Evolutionary conservation across 2,888 invertebrate species (phyloP).

Genomic region (Siphlonurus alternatus): DNA sequence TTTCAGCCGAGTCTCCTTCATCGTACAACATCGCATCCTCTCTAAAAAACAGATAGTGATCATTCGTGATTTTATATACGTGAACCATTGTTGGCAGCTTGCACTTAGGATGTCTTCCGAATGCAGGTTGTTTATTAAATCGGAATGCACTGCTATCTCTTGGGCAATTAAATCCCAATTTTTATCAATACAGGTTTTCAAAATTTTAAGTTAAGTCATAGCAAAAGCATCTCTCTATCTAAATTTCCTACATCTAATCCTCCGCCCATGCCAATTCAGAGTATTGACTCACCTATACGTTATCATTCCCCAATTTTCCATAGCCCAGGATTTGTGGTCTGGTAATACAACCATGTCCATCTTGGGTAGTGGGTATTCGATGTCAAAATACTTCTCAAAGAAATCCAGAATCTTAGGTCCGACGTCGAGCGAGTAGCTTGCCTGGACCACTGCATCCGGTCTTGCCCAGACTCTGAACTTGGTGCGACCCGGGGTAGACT

Average conservation of each 20-base stretch:
- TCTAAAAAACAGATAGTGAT: too few species aligned
- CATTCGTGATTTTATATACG: too few species aligned
- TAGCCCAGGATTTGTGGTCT: constrained; percentile 76
- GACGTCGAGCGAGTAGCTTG: constrained; percentile 51
- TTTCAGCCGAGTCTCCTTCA: constrained; percentile 37
- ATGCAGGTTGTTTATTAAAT: background rate
- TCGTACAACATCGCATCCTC: constrained; percentile 56
- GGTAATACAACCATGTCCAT: constrained; percentile 87
- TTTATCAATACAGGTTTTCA: too few species aligned
- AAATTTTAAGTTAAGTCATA: too few species aligned
- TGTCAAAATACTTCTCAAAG: constrained; percentile 55
- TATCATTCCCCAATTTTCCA: constrained; percentile 74
- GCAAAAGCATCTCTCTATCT: too few species aligned
- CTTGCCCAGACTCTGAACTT: constrained; percentile 58
- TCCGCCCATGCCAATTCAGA: too few species aligned
- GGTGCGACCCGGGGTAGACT: constrained; percentile 23
- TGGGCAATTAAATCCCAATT: too few species aligned
- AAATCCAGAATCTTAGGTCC: constrained; percentile 58
- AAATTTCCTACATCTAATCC: too few species aligned
- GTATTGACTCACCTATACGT: constrained; percentile 63
- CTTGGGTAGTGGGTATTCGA: constrained; percentile 59
- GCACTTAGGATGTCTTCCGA: background rate
- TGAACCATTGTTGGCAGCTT: too few species aligned
- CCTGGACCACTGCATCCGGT: constrained; percentile 55
- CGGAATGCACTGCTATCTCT: too few species aligned